These are phyloP conservation scores for Brachionus plicatilis DNA, from an alignment of 1,140 invertebrate species.

Conservation along the genomic window DNA sequence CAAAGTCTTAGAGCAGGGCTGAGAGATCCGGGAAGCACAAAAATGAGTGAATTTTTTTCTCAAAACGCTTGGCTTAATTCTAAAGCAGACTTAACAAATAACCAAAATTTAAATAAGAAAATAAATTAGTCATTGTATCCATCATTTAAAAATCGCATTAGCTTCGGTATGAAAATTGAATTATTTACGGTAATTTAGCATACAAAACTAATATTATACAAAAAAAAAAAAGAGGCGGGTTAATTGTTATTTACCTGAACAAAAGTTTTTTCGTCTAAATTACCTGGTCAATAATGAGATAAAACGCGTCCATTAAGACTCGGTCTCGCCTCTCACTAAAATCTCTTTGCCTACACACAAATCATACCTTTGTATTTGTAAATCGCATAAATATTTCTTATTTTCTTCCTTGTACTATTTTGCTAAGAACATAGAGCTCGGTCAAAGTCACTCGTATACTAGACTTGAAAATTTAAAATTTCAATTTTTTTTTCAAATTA, in stretches of 20 bases:
- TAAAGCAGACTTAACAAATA: neutral
- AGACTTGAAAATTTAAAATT: neutral
- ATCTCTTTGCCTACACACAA: neutral
- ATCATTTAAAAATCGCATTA: neutral
- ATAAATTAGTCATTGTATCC: conserved; percentile 14
- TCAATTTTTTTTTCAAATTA: neutral
- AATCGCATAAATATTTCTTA: neutral
- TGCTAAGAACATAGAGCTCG: neutral
- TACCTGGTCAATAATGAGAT: neutral
- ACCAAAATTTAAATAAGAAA: neutral
- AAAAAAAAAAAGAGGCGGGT: neutral
- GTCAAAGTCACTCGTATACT: neutral
- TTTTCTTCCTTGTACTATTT: neutral
- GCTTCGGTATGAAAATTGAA: neutral
- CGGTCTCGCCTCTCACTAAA: neutral
- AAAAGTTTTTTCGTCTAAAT: neutral
- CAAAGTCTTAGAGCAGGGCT: no score
- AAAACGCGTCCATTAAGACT: neutral
- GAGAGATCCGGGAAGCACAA: neutral
- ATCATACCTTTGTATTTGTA: neutral
- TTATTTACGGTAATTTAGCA: conserved; percentile 32
- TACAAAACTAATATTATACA: conserved; percentile 9
- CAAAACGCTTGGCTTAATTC: neutral
- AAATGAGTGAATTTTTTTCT: neutral
- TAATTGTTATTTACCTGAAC: neutral